phyloP scores from a whole-genome alignment of 1,140 invertebrate genomes.

The Triops cancriformis region DNA sequence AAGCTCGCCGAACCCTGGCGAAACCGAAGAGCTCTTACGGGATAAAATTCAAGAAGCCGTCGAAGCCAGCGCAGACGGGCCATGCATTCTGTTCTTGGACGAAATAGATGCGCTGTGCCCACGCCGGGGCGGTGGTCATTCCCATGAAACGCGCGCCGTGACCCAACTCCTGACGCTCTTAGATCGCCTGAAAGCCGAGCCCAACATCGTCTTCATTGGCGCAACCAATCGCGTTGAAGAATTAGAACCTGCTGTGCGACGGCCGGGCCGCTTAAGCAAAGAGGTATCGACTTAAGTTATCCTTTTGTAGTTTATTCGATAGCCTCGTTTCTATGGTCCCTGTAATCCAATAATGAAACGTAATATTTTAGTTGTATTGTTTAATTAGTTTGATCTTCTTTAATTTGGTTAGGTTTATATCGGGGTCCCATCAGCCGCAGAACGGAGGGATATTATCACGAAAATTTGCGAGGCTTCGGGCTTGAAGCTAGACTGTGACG shows the following conservation, averaged over 20 bases:
- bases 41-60: constrained; percentile 29
- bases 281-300: constrained; percentile 21
- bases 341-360: too few relatives aligned
- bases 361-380: too few relatives aligned
- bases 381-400: constrained; percentile 27
- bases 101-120: constrained; percentile 28
- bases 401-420: constrained; percentile 33
- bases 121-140: constrained; percentile 17
- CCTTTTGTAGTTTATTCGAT: too few relatives aligned
- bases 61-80: constrained; percentile 19
- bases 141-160: constrained; percentile 30
- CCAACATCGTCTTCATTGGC: constrained; percentile 29
- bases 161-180: constrained; percentile 38
- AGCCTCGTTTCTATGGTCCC: too few relatives aligned
- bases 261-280: constrained; percentile 39
- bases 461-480: constrained; percentile 28
- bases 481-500: constrained; percentile 21
- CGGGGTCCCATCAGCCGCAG: constrained; percentile 30
- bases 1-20: constrained; percentile 24
- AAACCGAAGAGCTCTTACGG: constrained; percentile 25
- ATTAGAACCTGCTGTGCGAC: constrained; percentile 37
- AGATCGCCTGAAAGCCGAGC: constrained; percentile 33
- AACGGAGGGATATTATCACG: constrained; percentile 31
- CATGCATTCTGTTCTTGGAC: constrained; percentile 30
- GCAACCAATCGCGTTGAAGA: constrained; percentile 38